Base-by-base conservation (phyloP, 2,888 invertebrate genomes). In the Volucella inflata region DNA sequence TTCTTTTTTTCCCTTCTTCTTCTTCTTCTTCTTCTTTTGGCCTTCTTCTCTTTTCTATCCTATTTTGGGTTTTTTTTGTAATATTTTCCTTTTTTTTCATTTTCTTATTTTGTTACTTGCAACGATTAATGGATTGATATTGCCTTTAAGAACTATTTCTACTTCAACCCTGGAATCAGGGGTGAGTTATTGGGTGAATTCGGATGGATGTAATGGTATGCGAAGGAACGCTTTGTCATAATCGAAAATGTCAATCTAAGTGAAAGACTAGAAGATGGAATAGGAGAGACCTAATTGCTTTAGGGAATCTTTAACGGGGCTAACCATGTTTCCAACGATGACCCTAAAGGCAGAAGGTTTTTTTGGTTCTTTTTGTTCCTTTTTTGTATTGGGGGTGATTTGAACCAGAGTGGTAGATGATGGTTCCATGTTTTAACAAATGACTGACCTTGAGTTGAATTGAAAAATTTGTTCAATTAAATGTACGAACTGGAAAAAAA, bases 101-200 rank as follows among this genome's bases (percentile, higher is more conserved):
- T 68, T 53, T 77, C 48, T 40, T 40, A 51, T 74, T 70, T 64
- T 70, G 50, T 57, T 74, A 42, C 48, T 55, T 59, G 59, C 17
- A 60, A 79, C 74, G 75, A 59, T 79, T 71, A 78, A 78, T 78
- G 50, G 78, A 78, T 74, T 78, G 68, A 70, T 78, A 68, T 70
- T 68, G 75, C 60, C 50, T 50, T 17, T 21, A 59, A 59, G 59
- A 68, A 83, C 62, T 74, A 77, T 72, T n/a, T 44, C 55, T 17
- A 40, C 2, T 46, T 12, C 9, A 10, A 30, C 2, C 36, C 16
- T 11, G 11, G n/a, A 67, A 51, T 68, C 17, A 30, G 30, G 48
- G 55, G 62, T 68, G 72, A 82, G 72, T 83, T 62, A 44, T 44
- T 17, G 60, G 40, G 16, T 30, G 48, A 8, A 67, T 30, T 67